A percentile compares a stretch with the other conserved stretches of the same genome.
Evolutionary conservation across 2,113 vertebrate genomes (phyloP).

Genomic region (Xiphophorus hellerii): DNA sequence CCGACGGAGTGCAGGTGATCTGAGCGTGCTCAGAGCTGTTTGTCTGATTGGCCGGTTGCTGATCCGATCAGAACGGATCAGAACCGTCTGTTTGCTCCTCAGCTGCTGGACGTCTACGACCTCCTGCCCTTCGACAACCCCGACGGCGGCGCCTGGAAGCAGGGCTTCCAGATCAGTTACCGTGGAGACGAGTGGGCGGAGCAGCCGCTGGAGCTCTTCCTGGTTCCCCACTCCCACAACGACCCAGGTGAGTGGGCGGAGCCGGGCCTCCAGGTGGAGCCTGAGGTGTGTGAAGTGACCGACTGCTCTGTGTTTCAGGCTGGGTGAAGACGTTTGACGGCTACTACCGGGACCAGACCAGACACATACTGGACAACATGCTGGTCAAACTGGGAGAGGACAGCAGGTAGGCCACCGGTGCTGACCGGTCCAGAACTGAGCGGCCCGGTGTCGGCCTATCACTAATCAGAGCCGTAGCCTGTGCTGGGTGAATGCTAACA

Average conservation of each 20-base stretch:
- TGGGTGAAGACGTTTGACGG: constrained; percentile 95
- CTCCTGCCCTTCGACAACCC: constrained; percentile 91
- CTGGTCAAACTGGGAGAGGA: constrained; percentile 89
- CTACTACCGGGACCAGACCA: constrained; percentile 92
- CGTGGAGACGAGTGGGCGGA: constrained; percentile 85
- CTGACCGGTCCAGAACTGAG: too few relatives aligned
- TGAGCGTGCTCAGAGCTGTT: not conserved
- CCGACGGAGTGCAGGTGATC: constrained; percentile 84
- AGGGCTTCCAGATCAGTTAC: constrained; percentile 92
- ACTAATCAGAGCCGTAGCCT: too few relatives aligned
- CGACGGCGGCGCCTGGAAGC: constrained; percentile 94
- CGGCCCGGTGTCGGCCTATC: too few relatives aligned
- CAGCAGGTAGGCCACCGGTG: constrained; percentile 37
- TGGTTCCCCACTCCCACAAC: constrained; percentile 95
- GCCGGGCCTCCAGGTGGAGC: too few relatives aligned
- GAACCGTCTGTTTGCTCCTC: not conserved
- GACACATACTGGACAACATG: constrained; percentile 94
- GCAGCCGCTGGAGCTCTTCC: constrained; percentile 88
- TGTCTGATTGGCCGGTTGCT: not conserved
- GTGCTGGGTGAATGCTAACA: too few relatives aligned
- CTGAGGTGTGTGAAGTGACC: not conserved
- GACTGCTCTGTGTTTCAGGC: constrained; percentile 72
- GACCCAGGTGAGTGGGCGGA: constrained; percentile 86
- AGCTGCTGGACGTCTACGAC: constrained; percentile 92
- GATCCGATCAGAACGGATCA: not conserved